These are phyloP conservation scores for Drosophila ironensis DNA, from an alignment of 1,140 invertebrate genomes.

Conservation along the genomic window DNA sequence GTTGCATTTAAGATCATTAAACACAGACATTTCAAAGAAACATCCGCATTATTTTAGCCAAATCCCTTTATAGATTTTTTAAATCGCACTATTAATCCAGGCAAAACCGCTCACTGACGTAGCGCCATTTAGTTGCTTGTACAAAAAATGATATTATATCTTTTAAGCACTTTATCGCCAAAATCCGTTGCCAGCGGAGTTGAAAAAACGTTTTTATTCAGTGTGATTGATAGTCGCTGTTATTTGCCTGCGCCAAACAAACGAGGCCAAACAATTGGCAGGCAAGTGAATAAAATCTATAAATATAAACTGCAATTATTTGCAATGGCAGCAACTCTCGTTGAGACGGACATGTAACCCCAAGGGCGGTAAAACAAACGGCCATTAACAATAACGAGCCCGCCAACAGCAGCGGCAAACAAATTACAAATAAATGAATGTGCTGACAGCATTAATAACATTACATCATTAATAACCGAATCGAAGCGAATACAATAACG, in stretches of 20 bases:
- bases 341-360: slow-evolving; percentile 1
- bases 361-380: slow-evolving; percentile 33
- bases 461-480: slow-evolving; percentile 57
- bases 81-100: no score
- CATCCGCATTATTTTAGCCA: no score
- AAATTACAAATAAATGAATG: slow-evolving; percentile 52
- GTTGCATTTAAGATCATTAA: no score
- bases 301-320: slow-evolving; percentile 46
- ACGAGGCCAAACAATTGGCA: slow-evolving; percentile 26
- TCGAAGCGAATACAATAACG: slow-evolving; percentile 47
- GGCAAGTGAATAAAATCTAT: slow-evolving; percentile 29
- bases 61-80: no score
- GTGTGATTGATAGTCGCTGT: slow-evolving; percentile 26
- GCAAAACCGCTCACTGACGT: no score
- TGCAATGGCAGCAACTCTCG: slow-evolving; percentile 6
- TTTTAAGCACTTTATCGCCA: no score
- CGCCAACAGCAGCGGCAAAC: slow-evolving; percentile 26
- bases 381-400: slow-evolving; percentile 56
- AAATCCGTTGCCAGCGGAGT: no score
- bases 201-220: slow-evolving; percentile 10
- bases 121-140: no score
- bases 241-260: slow-evolving; percentile 33
- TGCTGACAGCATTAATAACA: slow-evolving; percentile 60
- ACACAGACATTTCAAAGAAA: no score
- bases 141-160: no score